Evolutionary conservation across 2,113 vertebrate genomes (phyloP).

Genomic region (Hippolais icterina): DNA sequence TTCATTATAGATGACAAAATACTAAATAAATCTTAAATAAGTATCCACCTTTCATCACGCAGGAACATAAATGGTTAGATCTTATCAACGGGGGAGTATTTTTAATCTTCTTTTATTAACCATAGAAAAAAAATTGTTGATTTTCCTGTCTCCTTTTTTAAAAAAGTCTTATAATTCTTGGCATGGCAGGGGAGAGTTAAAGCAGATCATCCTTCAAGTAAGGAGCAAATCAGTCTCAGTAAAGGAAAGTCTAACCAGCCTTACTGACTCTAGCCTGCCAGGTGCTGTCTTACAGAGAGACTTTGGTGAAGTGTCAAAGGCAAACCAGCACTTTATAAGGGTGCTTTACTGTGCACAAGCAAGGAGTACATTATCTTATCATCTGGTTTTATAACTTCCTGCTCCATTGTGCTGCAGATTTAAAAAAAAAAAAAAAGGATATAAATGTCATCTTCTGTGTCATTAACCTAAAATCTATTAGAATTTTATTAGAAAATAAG

Average conservation of each 20-base stretch:
- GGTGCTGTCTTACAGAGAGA: constrained; percentile 4
- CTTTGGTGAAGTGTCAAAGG: constrained; percentile 22
- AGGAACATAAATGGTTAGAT: constrained; percentile 36
- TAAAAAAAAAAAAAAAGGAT: background rate
- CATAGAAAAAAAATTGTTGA: background rate
- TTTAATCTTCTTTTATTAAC: constrained; percentile 51
- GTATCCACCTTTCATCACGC: constrained; percentile 56
- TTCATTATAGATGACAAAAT: constrained; percentile 64
- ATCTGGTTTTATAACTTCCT: constrained; percentile 27
- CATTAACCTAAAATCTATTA: constrained; percentile 65
- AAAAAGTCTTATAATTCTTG: background rate
- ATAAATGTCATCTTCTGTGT: constrained; percentile 59
- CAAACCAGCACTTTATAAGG: background rate
- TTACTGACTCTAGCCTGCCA: constrained; percentile 3
- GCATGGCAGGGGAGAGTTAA: background rate
- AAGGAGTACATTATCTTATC: constrained; percentile 17
- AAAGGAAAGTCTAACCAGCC: constrained; percentile 5
- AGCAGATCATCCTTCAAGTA: background rate
- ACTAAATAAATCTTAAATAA: constrained; percentile 62
- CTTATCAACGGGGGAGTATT: constrained; percentile 27
- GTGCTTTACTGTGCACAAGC: constrained; percentile 16
- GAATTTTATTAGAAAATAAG: constrained; percentile 67
- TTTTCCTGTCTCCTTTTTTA: background rate
- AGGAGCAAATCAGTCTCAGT: background rate
- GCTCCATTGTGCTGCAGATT: background rate